phyloP scores from a whole-genome alignment of 92 coral and sea anemone species.

The Muricea muricata region DNA sequence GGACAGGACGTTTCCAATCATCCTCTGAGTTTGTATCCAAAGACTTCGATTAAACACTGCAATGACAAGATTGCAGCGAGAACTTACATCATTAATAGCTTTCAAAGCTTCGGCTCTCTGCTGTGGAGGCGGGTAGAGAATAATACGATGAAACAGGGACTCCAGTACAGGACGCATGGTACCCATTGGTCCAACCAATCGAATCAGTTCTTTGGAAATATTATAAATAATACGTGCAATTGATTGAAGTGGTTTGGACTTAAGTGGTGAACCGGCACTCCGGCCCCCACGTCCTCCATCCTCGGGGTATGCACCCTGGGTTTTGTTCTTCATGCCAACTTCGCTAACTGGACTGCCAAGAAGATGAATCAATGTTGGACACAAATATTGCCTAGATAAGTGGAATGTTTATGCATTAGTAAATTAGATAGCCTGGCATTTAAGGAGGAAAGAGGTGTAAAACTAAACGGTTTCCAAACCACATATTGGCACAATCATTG shows the following conservation, averaged over 20 bases:
- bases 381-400: constrained; percentile 83
- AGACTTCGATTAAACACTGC: too few relatives aligned
- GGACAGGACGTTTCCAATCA: neutral
- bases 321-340: constrained; percentile 79
- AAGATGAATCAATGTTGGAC: constrained; percentile 94
- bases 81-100: constrained; percentile 93
- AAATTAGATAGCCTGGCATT: too few relatives aligned
- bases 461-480: too few relatives aligned
- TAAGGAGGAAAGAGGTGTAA: too few relatives aligned
- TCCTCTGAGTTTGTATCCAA: too few relatives aligned
- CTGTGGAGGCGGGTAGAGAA: constrained; percentile 93
- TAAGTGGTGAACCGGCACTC: constrained; percentile 86
- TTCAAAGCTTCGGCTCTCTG: constrained; percentile 94
- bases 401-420: neutral
- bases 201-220: constrained; percentile 93
- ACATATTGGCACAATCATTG: neutral
- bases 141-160: constrained; percentile 94
- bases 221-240: constrained; percentile 90
- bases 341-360: constrained; percentile 95
- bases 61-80: too few relatives aligned
- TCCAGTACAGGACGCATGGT: constrained; percentile 98
- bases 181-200: constrained; percentile 92
- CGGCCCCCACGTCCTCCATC: constrained; percentile 96
- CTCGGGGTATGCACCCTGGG: constrained; percentile 73
- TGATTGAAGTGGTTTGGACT: constrained; percentile 88